Evolutionary conservation across 2,888 invertebrate genomes (phyloP).

Genomic region (Entomobrya proxima): DNA sequence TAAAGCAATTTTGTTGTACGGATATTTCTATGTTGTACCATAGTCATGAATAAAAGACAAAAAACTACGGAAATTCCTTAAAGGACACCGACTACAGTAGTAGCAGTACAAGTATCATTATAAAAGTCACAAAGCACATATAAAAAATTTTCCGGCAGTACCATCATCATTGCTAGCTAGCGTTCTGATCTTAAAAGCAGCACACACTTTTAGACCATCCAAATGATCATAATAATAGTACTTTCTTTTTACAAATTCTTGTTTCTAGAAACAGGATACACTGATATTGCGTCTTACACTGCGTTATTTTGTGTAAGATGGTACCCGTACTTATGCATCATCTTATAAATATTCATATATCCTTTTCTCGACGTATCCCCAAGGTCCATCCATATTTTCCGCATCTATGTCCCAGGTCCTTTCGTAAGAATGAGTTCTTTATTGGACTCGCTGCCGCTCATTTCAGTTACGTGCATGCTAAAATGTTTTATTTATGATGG

Average conservation of each 20-base stretch:
- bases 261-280: too few species aligned
- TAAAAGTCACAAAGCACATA: too few species aligned
- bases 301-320: background rate
- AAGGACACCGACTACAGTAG: too few species aligned
- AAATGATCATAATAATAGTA: background rate
- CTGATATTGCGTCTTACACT: background rate
- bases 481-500: background rate
- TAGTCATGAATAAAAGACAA: too few species aligned
- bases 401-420: background rate
- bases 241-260: background rate
- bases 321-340: background rate
- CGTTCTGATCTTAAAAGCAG: background rate
- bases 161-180: background rate
- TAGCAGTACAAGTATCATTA: too few species aligned
- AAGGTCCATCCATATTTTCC: background rate
- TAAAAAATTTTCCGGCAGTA: background rate
- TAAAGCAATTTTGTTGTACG: too few species aligned
- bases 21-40: too few species aligned
- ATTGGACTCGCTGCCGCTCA: background rate
- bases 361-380: conserved; percentile 13
- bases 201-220: background rate
- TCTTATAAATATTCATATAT: background rate
- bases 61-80: too few species aligned
- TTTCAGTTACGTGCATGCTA: background rate
- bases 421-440: background rate